Conservation (phyloP, 2,113 vertebrate genomes). For the Melanerpes aurifrons region DNA sequence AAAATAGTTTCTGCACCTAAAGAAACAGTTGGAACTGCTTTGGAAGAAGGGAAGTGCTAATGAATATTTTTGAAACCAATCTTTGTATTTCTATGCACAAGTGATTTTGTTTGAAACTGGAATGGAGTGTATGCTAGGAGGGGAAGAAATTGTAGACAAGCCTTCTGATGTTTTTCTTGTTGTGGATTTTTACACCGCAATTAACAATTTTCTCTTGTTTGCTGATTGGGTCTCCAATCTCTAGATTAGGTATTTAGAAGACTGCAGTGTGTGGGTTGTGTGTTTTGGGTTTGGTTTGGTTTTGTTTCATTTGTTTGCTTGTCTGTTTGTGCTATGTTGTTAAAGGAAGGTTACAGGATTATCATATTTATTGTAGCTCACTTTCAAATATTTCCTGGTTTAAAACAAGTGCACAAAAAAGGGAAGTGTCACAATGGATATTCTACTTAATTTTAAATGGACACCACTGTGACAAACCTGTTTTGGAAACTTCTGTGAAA, state of each 20-base stretch:
- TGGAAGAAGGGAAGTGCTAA: neutral
- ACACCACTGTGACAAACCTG: constrained; percentile 1
- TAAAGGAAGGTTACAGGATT: neutral
- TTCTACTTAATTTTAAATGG: constrained; percentile 41
- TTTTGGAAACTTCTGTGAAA: constrained; percentile 47
- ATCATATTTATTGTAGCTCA: neutral
- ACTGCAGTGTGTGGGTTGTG: neutral
- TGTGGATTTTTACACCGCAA: neutral
- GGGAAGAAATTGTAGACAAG: neutral
- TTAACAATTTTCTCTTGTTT: neutral
- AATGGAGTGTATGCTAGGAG: neutral
- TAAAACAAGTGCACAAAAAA: constrained; percentile 40
- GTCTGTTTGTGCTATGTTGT: neutral
- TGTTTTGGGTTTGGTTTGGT: neutral
- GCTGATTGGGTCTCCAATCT: neutral
- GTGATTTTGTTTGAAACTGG: neutral
- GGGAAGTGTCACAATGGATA: constrained; percentile 61
- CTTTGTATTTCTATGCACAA: neutral
- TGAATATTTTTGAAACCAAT: neutral
- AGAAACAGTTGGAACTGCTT: neutral
- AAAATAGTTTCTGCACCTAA: neutral
- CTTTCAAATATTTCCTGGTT: constrained; percentile 46
- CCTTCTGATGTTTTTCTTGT: neutral
- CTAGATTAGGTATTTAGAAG: neutral
- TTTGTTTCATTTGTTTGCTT: neutral